These are phyloP conservation scores for Heterodera filipjevi DNA, from an alignment of 2,888 invertebrate genomes.

Conservation along the genomic window DNA sequence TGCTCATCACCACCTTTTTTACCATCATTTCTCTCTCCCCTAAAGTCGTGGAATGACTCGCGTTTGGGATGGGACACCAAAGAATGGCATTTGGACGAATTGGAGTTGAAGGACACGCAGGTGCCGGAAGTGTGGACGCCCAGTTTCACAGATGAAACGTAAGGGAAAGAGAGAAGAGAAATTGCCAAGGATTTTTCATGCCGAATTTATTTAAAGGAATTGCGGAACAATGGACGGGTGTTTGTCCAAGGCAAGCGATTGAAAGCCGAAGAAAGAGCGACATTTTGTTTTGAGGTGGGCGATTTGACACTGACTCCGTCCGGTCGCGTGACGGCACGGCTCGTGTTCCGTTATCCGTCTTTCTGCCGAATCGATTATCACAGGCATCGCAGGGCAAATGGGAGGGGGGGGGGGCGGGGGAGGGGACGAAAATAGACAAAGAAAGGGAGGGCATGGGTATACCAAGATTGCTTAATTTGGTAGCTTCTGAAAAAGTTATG, in stretches of 20 bases:
- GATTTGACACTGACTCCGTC: slow-evolving; percentile 51
- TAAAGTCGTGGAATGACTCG: slow-evolving; percentile 54
- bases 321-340: slow-evolving; percentile 50
- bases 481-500: too few species aligned
- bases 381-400: slow-evolving; percentile 25
- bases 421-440: too few species aligned
- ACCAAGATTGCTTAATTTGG: too few species aligned
- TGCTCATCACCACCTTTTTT: neutral
- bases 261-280: neutral
- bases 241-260: slow-evolving; percentile 31
- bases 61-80: slow-evolving; percentile 55
- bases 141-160: slow-evolving; percentile 49
- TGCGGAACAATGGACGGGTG: slow-evolving; percentile 51
- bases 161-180: slow-evolving; percentile 25
- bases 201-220: slow-evolving; percentile 39
- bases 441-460: too few species aligned
- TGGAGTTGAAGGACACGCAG: slow-evolving; percentile 50
- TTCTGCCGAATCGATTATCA: slow-evolving; percentile 55
- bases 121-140: slow-evolving; percentile 55
- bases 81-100: slow-evolving; percentile 46
- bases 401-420: too few species aligned
- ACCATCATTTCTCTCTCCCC: neutral
- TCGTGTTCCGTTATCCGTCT: slow-evolving; percentile 55
- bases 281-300: slow-evolving; percentile 29
- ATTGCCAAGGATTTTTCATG: neutral